These are phyloP conservation scores for Parus major DNA, from an alignment of 2,113 vertebrate species.

Conservation along the genomic window DNA sequence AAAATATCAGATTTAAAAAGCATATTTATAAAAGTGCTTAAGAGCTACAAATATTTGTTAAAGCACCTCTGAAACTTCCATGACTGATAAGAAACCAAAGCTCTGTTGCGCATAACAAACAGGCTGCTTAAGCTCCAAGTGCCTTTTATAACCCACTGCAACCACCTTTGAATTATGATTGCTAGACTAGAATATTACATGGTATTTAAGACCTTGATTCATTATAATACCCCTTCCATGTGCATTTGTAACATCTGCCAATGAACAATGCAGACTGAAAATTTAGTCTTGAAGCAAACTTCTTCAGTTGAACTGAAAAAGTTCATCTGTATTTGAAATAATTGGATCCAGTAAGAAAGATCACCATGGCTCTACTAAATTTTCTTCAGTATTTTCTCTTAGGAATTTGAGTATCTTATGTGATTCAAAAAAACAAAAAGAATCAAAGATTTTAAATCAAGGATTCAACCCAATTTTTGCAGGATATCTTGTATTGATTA, in stretches of 20 bases:
- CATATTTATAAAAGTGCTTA: not conserved
- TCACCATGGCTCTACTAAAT: not conserved
- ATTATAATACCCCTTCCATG: not conserved
- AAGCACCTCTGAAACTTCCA: not conserved
- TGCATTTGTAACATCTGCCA: not conserved
- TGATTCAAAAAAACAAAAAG: not conserved
- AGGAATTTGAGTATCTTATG: not conserved
- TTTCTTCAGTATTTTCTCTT: not conserved
- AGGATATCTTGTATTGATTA: not conserved
- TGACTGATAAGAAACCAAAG: not conserved
- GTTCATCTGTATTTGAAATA: not conserved
- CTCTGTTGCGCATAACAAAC: not conserved
- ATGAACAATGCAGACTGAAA: not conserved
- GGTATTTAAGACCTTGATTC: not conserved
- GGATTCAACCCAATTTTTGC: not conserved
- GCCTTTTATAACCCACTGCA: not conserved
- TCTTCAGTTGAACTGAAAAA: not conserved
- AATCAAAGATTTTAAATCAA: not conserved
- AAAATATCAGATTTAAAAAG: not conserved
- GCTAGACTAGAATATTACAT: not conserved
- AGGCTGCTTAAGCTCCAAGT: not conserved
- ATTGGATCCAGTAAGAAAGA: not conserved
- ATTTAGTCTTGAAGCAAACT: not conserved
- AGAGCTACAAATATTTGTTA: not conserved
- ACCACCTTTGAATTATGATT: not conserved